Evolutionary conservation across 2,797 vertebrate genomes (phyloP).

Genomic region (Falco columbarius): DNA sequence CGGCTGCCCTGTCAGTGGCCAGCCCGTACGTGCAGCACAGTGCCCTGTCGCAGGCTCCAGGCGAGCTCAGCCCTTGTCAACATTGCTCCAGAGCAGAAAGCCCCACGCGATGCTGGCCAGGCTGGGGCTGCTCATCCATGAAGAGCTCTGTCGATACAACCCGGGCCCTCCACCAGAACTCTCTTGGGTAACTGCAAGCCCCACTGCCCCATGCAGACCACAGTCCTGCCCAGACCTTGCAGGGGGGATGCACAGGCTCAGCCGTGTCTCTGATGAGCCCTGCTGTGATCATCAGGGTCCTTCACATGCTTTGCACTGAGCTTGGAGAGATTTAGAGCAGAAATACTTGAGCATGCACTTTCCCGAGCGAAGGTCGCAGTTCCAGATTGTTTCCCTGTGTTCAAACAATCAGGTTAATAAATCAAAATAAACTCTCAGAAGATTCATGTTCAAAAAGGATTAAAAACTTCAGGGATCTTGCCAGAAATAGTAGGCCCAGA

Average conservation of each 20-base stretch:
- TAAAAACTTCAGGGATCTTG: neutral
- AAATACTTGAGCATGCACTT: neutral
- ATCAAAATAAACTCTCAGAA: constrained; percentile 8
- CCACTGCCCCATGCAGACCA: neutral
- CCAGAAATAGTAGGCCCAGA: constrained; percentile 15
- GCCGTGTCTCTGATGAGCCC: neutral
- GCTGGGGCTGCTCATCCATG: neutral
- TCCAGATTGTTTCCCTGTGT: neutral
- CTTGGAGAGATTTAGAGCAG: neutral
- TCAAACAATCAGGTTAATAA: constrained; percentile 8
- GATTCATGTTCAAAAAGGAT: neutral
- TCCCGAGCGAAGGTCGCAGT: neutral
- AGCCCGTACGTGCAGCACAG: accelerated
- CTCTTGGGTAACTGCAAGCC: neutral
- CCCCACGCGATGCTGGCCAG: accelerated
- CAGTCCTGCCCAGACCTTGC: neutral
- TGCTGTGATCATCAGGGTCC: neutral
- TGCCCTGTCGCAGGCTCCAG: accelerated
- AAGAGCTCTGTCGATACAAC: neutral
- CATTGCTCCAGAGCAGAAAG: neutral
- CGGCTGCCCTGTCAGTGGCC: accelerated
- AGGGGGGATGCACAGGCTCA: neutral
- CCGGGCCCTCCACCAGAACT: neutral
- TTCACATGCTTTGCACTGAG: neutral
- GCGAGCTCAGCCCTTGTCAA: neutral